Percentiles rank a stretch among this genome's conserved stretches.
Evolutionary conservation across 2,888 invertebrate genomes (phyloP).

Genomic region (Plebejus argus): DNA sequence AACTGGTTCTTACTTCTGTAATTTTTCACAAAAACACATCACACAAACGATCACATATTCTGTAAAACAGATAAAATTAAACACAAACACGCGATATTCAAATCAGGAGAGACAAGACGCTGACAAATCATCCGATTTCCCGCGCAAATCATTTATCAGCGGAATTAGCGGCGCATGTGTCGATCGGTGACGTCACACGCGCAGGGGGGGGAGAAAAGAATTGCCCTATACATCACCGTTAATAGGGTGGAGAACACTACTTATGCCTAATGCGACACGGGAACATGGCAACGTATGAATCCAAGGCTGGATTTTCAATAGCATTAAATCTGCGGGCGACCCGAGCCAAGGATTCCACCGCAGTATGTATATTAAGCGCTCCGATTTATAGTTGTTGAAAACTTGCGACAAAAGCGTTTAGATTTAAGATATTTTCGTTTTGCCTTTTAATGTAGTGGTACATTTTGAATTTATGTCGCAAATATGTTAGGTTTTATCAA

Average conservation of each 20-base stretch:
- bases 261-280: slow-evolving; percentile 80
- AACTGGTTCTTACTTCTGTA: too few relatives aligned
- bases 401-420: slow-evolving; percentile 13
- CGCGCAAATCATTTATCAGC: slow-evolving; percentile 70
- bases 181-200: slow-evolving; percentile 65
- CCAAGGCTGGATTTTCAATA: slow-evolving; percentile 70
- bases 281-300: slow-evolving; percentile 71
- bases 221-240: slow-evolving; percentile 79
- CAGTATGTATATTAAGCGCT: slow-evolving; percentile 29
- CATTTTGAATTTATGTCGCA: background rate
- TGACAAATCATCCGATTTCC: slow-evolving; percentile 57
- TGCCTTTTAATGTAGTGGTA: background rate
- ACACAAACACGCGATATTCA: slow-evolving; percentile 25
- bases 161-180: slow-evolving; percentile 69
- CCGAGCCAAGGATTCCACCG: slow-evolving; percentile 38
- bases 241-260: slow-evolving; percentile 81
- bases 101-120: slow-evolving; percentile 43
- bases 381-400: slow-evolving; percentile 29
- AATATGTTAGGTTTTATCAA: background rate
- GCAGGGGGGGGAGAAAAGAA: slow-evolving; percentile 65
- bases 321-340: slow-evolving; percentile 69
- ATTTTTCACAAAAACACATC: slow-evolving; percentile 30
- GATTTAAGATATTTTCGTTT: slow-evolving; percentile 19
- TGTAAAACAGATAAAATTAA: background rate
- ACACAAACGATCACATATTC: background rate